Evolutionary conservation across 2,888 invertebrate species (phyloP).

Genomic region (Rhagophthalmus giganteus): DNA sequence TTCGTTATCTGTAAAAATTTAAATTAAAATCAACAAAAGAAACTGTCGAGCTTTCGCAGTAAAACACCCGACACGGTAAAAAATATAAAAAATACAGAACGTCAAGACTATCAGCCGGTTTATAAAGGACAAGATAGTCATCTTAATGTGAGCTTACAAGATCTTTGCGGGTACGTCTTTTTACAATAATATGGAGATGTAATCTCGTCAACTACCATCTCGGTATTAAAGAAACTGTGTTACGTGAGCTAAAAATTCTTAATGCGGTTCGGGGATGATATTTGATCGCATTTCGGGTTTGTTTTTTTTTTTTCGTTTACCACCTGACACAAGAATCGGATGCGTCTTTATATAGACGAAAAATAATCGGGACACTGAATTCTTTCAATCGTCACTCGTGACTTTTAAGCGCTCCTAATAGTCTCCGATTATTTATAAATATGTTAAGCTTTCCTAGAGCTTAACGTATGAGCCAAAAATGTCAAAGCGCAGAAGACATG

Average conservation of each 20-base stretch:
- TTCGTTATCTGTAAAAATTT: too few relatives aligned
- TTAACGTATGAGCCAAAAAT: constrained; percentile 13
- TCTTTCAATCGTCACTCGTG: constrained; percentile 20
- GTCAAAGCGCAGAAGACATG: constrained; percentile 33
- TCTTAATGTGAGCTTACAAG: constrained; percentile 30
- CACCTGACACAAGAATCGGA: constrained; percentile 4
- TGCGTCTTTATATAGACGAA: constrained; percentile 2
- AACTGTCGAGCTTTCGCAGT: too few relatives aligned
- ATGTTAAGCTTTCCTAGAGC: constrained; percentile 4
- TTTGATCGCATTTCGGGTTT: constrained; percentile 12
- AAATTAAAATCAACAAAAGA: too few relatives aligned
- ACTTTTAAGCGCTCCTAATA: too few relatives aligned
- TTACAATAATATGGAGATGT: constrained; percentile 32
- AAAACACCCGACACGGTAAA: not conserved
- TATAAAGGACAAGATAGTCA: constrained; percentile 32
- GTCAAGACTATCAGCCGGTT: constrained; percentile 32
- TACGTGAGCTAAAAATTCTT: constrained; percentile 16
- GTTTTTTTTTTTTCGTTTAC: not conserved
- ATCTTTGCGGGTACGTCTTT: constrained; percentile 26
- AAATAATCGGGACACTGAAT: constrained; percentile 1
- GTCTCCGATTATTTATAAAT: constrained; percentile 23
- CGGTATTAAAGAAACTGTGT: constrained; percentile 21
- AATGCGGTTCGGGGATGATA: constrained; percentile 12
- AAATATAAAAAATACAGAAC: too few relatives aligned
- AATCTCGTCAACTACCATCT: constrained; percentile 29